Base-by-base conservation (phyloP, 2,888 invertebrate species). In the Eupelmus urozonus region DNA sequence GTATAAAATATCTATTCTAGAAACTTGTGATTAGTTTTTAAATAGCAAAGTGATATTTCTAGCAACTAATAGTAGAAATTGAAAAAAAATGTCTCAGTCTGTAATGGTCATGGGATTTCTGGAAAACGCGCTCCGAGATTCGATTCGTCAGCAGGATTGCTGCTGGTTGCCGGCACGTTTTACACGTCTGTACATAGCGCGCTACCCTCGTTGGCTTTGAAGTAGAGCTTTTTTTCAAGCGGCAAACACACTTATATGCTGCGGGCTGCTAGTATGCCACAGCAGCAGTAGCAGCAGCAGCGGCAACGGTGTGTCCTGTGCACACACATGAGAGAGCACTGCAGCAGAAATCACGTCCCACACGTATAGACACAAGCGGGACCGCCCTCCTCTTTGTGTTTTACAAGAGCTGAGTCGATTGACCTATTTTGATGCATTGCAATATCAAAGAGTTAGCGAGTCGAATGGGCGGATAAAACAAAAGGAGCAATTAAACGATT, bases 381-480 rank as follows among this genome's bases (percentile, higher is more conserved):
- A 3, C 55, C 55, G 73, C 67, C 80, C 66, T 25, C 78, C 75
- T 78, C 82, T 82, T 84, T 85, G 81, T 85, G 82, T 82, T 76
- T 78, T 62, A 71, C 82, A 69, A 80, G 80, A 73, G 72, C 79
- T 79, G 65, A 82, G 77, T 76, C 82, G 82, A 82, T 80, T 84
- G 85, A 85, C 85, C 85, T 84, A 84, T 82, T 85, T 85, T 80
- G 78, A 82, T 79, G 81, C 82, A 80, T 78, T 82, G 82, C 82
- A 82, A 82, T 82, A 83, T 83, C 83, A 84, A 84, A 85, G 85
- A 81, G 78, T 76, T 78, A 70, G 74, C 65, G 27, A 59, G 34
- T 83, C 78, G 81, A 82, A 76, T 78, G 71, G 77, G 75, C 75
- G 82, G 82, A 69, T 65, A 70, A 76, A 76, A 79, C 65, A 70